phyloP scores from a whole-genome alignment of 2,113 vertebrate genomes.

The Cercocebus atys region DNA sequence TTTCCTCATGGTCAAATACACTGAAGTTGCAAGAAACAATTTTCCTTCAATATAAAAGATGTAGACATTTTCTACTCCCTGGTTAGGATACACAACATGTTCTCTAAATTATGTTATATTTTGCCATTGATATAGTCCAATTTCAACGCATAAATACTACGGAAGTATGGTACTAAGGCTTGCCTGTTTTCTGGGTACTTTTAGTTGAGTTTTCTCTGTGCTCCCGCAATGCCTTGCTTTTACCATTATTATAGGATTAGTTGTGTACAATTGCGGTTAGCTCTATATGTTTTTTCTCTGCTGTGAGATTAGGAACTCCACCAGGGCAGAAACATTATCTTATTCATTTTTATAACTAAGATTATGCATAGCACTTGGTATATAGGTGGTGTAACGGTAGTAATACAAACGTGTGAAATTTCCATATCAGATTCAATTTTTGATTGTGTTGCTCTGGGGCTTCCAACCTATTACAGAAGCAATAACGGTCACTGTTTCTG shows the following conservation, averaged over 20 bases:
- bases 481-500: background rate
- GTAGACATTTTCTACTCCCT: background rate
- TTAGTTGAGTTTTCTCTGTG: background rate
- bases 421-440: background rate
- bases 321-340: background rate
- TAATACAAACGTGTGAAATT: background rate
- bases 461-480: background rate
- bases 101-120: background rate
- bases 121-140: background rate
- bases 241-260: background rate
- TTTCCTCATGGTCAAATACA: background rate
- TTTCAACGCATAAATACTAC: background rate
- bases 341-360: background rate
- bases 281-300: background rate
- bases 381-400: background rate
- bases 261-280: background rate
- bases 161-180: background rate
- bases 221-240: background rate
- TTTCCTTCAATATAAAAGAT: background rate
- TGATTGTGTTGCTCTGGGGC: background rate
- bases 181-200: background rate
- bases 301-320: background rate
- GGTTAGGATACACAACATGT: background rate
- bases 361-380: background rate
- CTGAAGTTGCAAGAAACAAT: background rate